Base-by-base conservation (phyloP, 2,888 invertebrate genomes). In the Merodon equestris region DNA sequence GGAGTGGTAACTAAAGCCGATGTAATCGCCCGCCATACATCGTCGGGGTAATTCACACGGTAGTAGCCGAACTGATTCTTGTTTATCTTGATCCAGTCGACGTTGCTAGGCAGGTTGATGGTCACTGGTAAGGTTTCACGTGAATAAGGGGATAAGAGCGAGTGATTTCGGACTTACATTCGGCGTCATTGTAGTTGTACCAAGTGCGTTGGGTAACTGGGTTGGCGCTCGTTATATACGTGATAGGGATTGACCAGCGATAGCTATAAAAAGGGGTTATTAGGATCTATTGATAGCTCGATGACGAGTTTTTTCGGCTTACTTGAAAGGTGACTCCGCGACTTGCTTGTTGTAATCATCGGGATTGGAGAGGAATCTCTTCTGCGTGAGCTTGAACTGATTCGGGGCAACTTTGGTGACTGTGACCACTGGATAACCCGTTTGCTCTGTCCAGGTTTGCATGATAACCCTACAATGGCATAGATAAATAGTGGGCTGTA, bases 391-490 rank as follows among this genome's bases (percentile, higher is more conserved):
- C 3, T 89, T 89, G 79, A 91, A 93, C 0, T 88, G 90, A 42
- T 90, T 89, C 7, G 86, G 90, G 81, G 82, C 85, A 10, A 86
- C 88, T 54, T 88, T 89, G 0, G 85, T 86, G 0, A 95, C 93
- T 1, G 89, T 91, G 1, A 97, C 89, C 0, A 97, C 90, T 0
- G 97, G 97, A 84, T 93, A 94, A 0, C 97, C 97, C 94, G 94
- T 96, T 88, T 97, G 97, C 45, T 92, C 91, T 0, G 96, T 97
- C 95, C 96, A 97, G 0, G 96, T 96, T 84, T 95, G 93, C 95
- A 97, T 95, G 72, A 95, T 92, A 44, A 91, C 86, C 4, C 92
- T 91, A 73, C 72, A 70, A 83, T 13, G 5, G 9, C 10, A 73
- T 5, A 4, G 10, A 27, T 2, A 7, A 7, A 27, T 27, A 27